A percentile compares a stretch with the other conserved stretches of the same genome.
Conservation (phyloP, 2,113 vertebrate species). For the Pollachius pollachius region DNA sequence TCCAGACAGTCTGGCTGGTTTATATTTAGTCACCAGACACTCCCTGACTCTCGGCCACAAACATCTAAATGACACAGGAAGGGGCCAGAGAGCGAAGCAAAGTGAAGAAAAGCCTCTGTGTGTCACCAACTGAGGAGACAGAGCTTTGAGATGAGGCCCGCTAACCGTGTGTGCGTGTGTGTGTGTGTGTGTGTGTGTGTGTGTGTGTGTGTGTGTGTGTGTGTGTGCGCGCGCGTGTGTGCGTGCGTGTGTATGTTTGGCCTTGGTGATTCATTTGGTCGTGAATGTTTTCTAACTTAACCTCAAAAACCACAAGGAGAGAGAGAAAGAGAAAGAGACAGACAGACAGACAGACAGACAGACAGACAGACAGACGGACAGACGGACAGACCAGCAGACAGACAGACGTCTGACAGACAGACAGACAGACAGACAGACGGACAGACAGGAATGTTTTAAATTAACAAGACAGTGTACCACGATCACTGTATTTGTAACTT, state of each 20-base stretch:
- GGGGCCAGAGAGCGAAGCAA: conserved; percentile 9
- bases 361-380: too few species aligned
- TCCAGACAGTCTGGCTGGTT: conserved; percentile 13
- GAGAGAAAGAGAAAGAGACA: too few species aligned
- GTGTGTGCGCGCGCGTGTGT: background rate
- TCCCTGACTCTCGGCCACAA: conserved; percentile 34
- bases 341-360: too few species aligned
- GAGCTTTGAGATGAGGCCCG: too few species aligned
- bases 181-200: background rate
- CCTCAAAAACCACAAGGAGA: too few species aligned
- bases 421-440: background rate
- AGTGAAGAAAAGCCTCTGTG: conserved; percentile 2
- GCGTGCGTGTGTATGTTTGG: conserved; percentile 15
- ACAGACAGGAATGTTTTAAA: too few species aligned
- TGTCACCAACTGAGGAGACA: too few species aligned
- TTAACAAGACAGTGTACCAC: too few species aligned
- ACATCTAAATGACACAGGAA: conserved; percentile 49
- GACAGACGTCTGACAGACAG: conserved; percentile 32
- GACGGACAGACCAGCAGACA: too few species aligned
- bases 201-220: background rate
- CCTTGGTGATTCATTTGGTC: too few species aligned
- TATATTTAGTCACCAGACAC: conserved; percentile 40
- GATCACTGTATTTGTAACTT: too few species aligned
- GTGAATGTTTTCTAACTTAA: too few species aligned
- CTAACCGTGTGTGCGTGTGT: conserved; percentile 10